A percentile compares a stretch with the other conserved stretches of the same genome.
phyloP scores from a whole-genome alignment of 2,113 vertebrate species.

The Phylloscopus trochilus region DNA sequence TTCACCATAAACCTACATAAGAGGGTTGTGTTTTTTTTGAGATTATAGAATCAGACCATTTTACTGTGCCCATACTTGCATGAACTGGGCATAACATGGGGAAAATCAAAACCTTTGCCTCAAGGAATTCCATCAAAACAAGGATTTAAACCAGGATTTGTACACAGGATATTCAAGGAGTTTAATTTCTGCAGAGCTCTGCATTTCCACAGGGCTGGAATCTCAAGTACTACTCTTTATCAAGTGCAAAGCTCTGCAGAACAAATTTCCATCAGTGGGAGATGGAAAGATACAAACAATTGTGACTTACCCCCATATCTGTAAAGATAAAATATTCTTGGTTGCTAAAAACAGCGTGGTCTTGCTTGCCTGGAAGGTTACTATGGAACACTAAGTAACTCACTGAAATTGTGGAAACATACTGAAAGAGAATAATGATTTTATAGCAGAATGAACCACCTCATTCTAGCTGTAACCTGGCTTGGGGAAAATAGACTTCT shows the following conservation, averaged over 20 bases:
- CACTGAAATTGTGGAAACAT: not conserved
- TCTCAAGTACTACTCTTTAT: not conserved
- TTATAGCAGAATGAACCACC: not conserved
- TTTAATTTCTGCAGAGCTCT: slow-evolving; percentile 22
- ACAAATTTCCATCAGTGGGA: not conserved
- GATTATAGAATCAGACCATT: not conserved
- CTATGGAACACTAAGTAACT: not conserved
- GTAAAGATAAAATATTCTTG: not conserved
- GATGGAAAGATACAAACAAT: not conserved
- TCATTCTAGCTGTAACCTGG: not conserved
- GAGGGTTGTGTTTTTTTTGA: not conserved
- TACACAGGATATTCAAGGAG: slow-evolving; percentile 8
- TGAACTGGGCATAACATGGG: not conserved
- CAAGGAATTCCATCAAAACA: slow-evolving; percentile 4
- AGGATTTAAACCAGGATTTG: not conserved
- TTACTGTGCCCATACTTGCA: not conserved
- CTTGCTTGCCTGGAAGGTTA: not conserved
- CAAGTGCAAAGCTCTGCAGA: not conserved
- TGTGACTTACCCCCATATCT: not conserved
- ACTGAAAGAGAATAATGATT: not conserved
- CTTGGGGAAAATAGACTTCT: not conserved
- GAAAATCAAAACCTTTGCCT: not conserved
- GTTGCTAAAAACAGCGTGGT: not conserved
- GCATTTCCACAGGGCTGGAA: not conserved
- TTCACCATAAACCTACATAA: not conserved